Base-by-base conservation (phyloP, 2,888 invertebrate genomes). In the Dryocosmus kuriphilus region DNA sequence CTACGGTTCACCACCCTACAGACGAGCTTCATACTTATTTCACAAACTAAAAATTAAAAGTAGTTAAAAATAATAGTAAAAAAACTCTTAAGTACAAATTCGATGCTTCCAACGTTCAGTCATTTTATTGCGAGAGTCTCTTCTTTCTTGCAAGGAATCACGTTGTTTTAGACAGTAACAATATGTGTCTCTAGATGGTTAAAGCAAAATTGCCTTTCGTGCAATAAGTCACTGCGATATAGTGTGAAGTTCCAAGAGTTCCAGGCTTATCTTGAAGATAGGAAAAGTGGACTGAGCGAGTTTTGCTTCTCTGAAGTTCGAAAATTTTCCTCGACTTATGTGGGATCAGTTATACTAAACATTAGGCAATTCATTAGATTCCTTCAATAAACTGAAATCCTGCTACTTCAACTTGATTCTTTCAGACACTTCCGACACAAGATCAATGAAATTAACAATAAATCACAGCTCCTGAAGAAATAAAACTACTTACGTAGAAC, bases 151-250 rank as follows among this genome's bases (percentile, higher is more conserved):
- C 30, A 27, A 11, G 30, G 14, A 71, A 71, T 51, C 11, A 51
- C 51, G 30, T 46, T 67, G 46, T 27, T 67, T 30, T 30, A 27
- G 67, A 46, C 67, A 71, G 30, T 71, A 51, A 71, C 46, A 71
- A 51, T 14, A 71, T 75, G 24, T 46, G 24, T 38, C 60, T 78
- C 75, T 78, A 65, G 73, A 65, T 78, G 74, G 73, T 77, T 75
- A 77, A 62, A 74, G 55, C 55, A 27, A 62, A 51, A 51, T 71
- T 51, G 63, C 61, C 76, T 75, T 80, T 74, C 57, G 79, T 74
- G 78, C 82, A 76, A 79, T 77, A 80, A 76, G 62, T 78, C 67
- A 78, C 65, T 38, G 74, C 61, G 78, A 60, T 75, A 71, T 75
- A 71, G 76, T 76, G 79, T 63, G 60, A 60, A 51, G 75, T 76